Evolutionary conservation across 1,140 invertebrate genomes (phyloP).

Genomic region (Papilio polyxenes): DNA sequence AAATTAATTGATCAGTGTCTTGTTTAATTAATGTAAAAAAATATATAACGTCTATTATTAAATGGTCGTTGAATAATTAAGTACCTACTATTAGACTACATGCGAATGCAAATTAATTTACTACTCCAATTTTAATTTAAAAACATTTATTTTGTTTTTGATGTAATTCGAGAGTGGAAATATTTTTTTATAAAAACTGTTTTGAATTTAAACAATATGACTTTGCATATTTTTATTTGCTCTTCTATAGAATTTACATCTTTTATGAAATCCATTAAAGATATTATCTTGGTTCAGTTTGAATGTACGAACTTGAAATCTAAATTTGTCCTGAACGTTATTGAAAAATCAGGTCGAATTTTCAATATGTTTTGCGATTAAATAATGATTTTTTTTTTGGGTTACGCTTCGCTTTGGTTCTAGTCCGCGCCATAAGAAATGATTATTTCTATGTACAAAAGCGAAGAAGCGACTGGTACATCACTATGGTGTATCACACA

Average conservation of each 20-base stretch:
- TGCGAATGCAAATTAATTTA: background rate
- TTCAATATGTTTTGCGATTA: slow-evolving; percentile 12
- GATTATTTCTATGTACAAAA: too few relatives aligned
- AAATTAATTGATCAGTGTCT: background rate
- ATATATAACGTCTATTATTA: background rate
- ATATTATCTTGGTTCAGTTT: background rate
- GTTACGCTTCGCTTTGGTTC: too few relatives aligned
- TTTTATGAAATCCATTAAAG: background rate
- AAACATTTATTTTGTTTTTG: too few relatives aligned
- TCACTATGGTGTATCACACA: too few relatives aligned
- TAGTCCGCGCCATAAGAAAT: too few relatives aligned
- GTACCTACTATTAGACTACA: background rate
- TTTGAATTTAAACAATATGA: background rate
- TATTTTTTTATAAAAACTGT: background rate
- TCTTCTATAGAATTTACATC: background rate
- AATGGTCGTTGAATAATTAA: background rate
- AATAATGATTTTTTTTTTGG: background rate
- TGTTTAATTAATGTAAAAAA: background rate
- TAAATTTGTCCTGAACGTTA: slow-evolving; percentile 6
- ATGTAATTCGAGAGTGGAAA: too few relatives aligned
- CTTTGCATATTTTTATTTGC: background rate
- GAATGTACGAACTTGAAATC: background rate
- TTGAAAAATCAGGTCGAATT: slow-evolving; percentile 19
- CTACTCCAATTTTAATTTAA: background rate
- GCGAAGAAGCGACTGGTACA: too few relatives aligned